Percentiles rank a stretch among this genome's conserved stretches.
Conservation (phyloP, 2,113 vertebrate genomes). For the Prionailurus viverrinus region DNA sequence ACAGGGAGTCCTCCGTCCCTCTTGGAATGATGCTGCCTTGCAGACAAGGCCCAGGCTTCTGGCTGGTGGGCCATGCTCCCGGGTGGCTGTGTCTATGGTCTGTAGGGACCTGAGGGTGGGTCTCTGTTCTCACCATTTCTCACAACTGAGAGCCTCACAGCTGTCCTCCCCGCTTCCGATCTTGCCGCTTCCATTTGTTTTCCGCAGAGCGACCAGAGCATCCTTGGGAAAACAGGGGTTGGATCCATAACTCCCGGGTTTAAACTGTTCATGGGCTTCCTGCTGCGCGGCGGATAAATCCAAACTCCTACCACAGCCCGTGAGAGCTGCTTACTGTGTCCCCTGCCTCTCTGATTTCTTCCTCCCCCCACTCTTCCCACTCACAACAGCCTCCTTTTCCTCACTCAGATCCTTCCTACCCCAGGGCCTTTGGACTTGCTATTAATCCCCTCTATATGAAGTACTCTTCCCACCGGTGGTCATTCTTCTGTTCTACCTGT, state of each 20-base stretch:
- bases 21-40: not conserved
- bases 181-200: too few species aligned
- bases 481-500: not conserved
- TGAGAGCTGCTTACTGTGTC: not conserved
- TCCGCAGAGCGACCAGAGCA: too few species aligned
- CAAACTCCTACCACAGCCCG: not conserved
- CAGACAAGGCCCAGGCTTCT: not conserved
- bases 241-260: not conserved
- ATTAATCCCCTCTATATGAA: not conserved
- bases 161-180: not conserved
- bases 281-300: not conserved
- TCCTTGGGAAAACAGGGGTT: not conserved
- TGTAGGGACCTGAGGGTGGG: not conserved
- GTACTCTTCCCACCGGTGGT: fast-evolving
- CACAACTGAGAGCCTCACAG: not conserved
- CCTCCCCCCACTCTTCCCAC: not conserved
- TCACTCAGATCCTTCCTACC: not conserved
- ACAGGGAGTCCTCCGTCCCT: fast-evolving
- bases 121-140: not conserved
- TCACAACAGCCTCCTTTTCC: not conserved
- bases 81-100: fast-evolving
- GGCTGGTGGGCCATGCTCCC: fast-evolving
- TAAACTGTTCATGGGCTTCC: not conserved
- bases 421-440: not conserved
- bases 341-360: not conserved